A percentile compares a stretch with the other conserved stretches of the same genome.
These are phyloP conservation scores for Philypnodon macrostomus DNA, from an alignment of 2,797 vertebrate species.

Conservation along the genomic window DNA sequence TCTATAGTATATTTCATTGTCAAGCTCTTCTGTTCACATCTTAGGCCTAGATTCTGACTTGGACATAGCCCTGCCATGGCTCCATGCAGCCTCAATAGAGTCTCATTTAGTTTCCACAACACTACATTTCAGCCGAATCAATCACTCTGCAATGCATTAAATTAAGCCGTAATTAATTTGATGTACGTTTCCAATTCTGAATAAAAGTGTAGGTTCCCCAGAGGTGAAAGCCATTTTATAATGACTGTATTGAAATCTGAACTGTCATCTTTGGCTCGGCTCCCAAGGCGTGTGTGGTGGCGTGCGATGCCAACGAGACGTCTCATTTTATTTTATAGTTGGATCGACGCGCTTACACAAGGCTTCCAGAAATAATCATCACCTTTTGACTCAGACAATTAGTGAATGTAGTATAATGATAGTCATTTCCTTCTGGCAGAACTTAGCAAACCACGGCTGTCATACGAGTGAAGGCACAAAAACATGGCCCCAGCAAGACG, in stretches of 20 bases:
- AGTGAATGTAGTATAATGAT: conserved; percentile 15
- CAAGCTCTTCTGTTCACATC: too few relatives aligned
- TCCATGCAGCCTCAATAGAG: too few relatives aligned
- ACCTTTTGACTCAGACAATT: conserved; percentile 18
- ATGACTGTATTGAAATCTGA: conserved; percentile 3
- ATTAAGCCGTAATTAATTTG: conserved; percentile 8
- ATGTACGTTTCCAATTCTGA: neutral
- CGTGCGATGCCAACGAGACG: conserved; percentile 5
- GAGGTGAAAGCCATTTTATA: conserved; percentile 11
- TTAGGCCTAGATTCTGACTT: too few relatives aligned
- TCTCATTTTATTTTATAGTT: conserved; percentile 15
- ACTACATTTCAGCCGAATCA: conserved; percentile 2
- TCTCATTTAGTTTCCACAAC: neutral
- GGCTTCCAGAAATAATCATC: conserved; percentile 7
- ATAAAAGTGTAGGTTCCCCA: neutral
- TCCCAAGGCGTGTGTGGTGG: conserved; percentile 5
- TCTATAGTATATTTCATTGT: too few relatives aligned
- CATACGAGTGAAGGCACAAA: neutral
- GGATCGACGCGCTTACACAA: neutral
- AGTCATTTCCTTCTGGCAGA: conserved; percentile 14
- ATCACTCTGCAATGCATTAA: neutral
- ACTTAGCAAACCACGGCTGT: neutral
- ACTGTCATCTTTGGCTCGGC: neutral
- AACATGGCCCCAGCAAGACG: neutral
- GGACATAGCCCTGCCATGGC: too few relatives aligned